Conservation (phyloP, 2,113 vertebrate species). For the Oceanites oceanicus region DNA sequence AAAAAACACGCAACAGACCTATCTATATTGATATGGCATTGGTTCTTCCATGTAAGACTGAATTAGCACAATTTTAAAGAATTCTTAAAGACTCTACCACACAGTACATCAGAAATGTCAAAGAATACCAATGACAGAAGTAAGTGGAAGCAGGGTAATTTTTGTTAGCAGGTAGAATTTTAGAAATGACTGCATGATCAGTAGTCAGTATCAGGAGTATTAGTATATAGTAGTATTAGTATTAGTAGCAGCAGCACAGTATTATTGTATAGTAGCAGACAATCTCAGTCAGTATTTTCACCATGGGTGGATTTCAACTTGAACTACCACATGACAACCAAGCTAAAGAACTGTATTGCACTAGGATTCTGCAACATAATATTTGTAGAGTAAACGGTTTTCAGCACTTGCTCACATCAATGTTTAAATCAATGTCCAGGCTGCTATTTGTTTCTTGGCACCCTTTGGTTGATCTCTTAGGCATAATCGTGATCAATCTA, state of each 20-base stretch:
- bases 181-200: not conserved
- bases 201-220: not conserved
- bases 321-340: not conserved
- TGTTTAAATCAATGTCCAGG: not conserved
- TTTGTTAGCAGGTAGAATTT: not conserved
- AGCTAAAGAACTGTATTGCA: not conserved
- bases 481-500: not conserved
- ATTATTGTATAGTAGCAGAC: not conserved
- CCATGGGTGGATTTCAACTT: not conserved
- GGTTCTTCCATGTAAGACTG: not conserved
- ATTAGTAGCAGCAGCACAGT: not conserved
- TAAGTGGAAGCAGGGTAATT: not conserved
- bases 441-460: not conserved
- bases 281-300: not conserved
- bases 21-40: not conserved
- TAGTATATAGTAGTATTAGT: not conserved
- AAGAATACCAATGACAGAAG: not conserved
- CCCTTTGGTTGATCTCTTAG: not conserved
- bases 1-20: fast-evolving
- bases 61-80: not conserved
- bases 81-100: not conserved
- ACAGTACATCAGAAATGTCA: not conserved
- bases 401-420: not conserved
- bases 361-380: not conserved
- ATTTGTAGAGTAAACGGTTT: not conserved